These are phyloP conservation scores for Channa argus DNA, from an alignment of 2,113 vertebrate species.

Conservation along the genomic window DNA sequence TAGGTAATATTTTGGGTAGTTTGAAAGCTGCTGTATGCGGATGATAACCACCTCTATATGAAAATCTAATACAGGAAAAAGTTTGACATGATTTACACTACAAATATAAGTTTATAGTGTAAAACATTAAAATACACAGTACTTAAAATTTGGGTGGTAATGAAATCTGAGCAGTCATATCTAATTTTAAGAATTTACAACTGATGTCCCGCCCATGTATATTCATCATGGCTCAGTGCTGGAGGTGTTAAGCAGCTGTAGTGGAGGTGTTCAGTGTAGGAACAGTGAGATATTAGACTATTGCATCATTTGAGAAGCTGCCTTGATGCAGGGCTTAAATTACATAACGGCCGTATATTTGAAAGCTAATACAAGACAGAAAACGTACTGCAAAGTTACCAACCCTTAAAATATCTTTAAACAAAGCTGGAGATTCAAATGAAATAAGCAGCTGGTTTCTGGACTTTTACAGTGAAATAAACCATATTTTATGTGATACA, in stretches of 20 bases:
- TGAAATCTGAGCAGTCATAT: slow-evolving; percentile 6
- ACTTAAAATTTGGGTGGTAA: neutral
- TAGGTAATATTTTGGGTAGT: neutral
- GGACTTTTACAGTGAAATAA: slow-evolving; percentile 36
- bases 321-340: slow-evolving; percentile 34
- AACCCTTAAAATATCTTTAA: slow-evolving; percentile 29
- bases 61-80: neutral
- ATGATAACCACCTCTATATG: slow-evolving; percentile 1
- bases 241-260: slow-evolving; percentile 51
- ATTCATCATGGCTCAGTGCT: slow-evolving; percentile 16
- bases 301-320: slow-evolving; percentile 35
- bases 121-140: too few species aligned
- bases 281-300: slow-evolving; percentile 32
- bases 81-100: neutral
- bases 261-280: slow-evolving; percentile 31
- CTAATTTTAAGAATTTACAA: too few species aligned
- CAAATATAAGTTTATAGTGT: too few species aligned
- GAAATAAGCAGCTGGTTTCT: slow-evolving; percentile 21
- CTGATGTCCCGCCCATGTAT: slow-evolving; percentile 13
- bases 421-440: slow-evolving; percentile 41
- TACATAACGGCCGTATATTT: slow-evolving; percentile 25
- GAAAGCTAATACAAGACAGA: slow-evolving; percentile 45
- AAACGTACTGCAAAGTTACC: neutral
- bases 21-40: neutral
- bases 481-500: slow-evolving; percentile 17